These are phyloP conservation scores for Amblyraja radiata DNA, from an alignment of 2,797 vertebrate species.

Conservation along the genomic window DNA sequence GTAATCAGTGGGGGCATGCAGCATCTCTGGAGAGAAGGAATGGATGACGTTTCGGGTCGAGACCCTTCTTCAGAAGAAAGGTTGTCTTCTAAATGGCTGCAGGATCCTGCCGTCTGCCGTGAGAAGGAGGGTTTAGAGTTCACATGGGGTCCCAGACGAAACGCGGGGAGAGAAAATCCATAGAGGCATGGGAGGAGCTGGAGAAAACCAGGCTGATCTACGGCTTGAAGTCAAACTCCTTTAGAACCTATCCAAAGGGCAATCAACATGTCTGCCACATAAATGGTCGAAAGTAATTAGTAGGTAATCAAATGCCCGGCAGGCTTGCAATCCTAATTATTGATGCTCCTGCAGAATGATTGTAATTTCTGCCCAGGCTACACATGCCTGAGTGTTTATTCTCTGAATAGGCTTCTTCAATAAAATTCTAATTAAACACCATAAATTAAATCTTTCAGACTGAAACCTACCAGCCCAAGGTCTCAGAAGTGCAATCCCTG, in stretches of 20 bases:
- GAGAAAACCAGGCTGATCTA: neutral
- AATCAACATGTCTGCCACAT: conserved; percentile 29
- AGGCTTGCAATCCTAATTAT: conserved; percentile 26
- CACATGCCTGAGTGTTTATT: conserved; percentile 31
- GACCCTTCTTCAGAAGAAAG: neutral
- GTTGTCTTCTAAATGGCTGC: neutral
- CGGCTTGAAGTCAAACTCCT: neutral
- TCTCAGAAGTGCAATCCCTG: conserved; percentile 5
- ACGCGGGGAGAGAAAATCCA: neutral
- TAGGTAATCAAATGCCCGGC: conserved; percentile 27
- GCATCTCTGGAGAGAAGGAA: too few species aligned
- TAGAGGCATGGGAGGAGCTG: neutral
- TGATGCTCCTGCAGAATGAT: neutral
- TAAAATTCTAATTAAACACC: conserved; percentile 33
- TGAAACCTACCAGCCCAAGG: neutral
- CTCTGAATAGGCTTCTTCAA: conserved; percentile 33
- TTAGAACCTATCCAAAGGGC: neutral
- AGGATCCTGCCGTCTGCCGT: neutral
- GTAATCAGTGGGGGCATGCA: too few species aligned
- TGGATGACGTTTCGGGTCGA: too few species aligned
- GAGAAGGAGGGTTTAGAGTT: neutral
- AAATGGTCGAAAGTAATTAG: conserved; percentile 32
- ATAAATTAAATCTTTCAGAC: conserved; percentile 28
- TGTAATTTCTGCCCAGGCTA: conserved; percentile 14
- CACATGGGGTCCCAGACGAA: neutral